phyloP scores from a whole-genome alignment of 2,797 vertebrate species.

The Betta splendens region DNA sequence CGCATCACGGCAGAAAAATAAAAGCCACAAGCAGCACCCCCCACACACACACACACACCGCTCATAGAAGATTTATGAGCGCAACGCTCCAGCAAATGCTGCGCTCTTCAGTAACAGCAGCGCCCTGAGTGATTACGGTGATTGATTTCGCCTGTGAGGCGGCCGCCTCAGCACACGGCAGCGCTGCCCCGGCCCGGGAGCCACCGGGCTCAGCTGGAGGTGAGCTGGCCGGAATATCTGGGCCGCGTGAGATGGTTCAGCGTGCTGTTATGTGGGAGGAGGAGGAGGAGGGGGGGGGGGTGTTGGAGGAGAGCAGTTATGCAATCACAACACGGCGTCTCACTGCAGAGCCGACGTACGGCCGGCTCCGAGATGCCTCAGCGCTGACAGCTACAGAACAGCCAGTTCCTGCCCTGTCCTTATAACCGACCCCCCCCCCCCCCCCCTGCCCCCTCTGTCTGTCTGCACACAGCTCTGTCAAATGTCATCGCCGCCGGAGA shows the following conservation, averaged over 20 bases:
- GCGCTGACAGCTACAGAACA: constrained; percentile 74
- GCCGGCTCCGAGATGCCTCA: constrained; percentile 61
- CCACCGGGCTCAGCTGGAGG: neutral
- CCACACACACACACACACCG: constrained; percentile 42
- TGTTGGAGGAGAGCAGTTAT: constrained; percentile 73
- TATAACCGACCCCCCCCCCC: constrained; percentile 1
- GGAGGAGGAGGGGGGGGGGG: too few species aligned
- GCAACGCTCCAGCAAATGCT: constrained; percentile 27
- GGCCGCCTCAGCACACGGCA: constrained; percentile 16
- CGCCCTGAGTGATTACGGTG: constrained; percentile 37
- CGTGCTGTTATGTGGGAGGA: constrained; percentile 61
- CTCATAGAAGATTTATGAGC: constrained; percentile 51
- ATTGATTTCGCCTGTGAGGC: constrained; percentile 37
- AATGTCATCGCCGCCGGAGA: constrained; percentile 53
- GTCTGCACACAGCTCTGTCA: constrained; percentile 53
- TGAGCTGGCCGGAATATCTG: constrained; percentile 40
- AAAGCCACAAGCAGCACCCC: constrained; percentile 25
- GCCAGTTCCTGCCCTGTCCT: constrained; percentile 49
- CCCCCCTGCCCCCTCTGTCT: constrained; percentile 17
- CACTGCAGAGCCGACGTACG: constrained; percentile 72
- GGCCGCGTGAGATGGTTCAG: constrained; percentile 40
- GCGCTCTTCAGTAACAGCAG: constrained; percentile 38
- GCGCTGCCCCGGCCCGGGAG: neutral
- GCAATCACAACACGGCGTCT: constrained; percentile 77
- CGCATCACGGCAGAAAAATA: constrained; percentile 54